phyloP scores from a whole-genome alignment of 2,888 invertebrate species.

The Agonopterix heracliana region DNA sequence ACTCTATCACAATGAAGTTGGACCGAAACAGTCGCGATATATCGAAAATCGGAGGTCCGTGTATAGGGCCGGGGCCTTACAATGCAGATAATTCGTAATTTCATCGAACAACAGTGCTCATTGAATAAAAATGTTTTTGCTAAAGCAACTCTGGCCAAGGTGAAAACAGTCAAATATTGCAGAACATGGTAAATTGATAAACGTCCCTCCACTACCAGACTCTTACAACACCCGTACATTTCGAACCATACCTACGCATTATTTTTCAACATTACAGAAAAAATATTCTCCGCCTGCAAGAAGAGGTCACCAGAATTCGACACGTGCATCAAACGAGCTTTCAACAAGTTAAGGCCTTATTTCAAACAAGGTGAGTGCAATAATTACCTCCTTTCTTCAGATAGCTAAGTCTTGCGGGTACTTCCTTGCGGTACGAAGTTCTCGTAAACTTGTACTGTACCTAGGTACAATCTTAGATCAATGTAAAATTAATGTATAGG shows the following conservation, averaged over 20 bases:
- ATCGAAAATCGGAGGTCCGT: no score
- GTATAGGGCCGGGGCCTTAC: no score
- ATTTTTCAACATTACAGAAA: slow-evolving; percentile 39
- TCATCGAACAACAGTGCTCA: no score
- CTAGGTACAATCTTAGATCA: no score
- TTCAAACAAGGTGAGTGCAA: slow-evolving; percentile 79
- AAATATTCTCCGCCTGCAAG: slow-evolving; percentile 77
- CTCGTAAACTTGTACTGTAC: neutral
- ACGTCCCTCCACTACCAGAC: no score
- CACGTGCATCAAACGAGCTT: slow-evolving; percentile 81
- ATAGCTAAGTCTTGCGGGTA: neutral
- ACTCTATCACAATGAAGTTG: no score
- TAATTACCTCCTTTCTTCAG: neutral
- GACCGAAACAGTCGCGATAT: no score
- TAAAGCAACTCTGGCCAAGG: slow-evolving; percentile 1
- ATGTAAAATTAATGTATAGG: no score
- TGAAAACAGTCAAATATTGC: slow-evolving; percentile 9
- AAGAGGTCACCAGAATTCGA: slow-evolving; percentile 80
- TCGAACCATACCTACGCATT: no score
- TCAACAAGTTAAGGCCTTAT: slow-evolving; percentile 82
- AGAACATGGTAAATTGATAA: neutral
- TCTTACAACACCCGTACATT: no score
- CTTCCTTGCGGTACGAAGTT: no score
- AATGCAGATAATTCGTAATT: no score
- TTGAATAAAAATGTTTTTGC: neutral